These are phyloP conservation scores for Lymantria dispar DNA, from an alignment of 2,888 invertebrate genomes.

Conservation along the genomic window DNA sequence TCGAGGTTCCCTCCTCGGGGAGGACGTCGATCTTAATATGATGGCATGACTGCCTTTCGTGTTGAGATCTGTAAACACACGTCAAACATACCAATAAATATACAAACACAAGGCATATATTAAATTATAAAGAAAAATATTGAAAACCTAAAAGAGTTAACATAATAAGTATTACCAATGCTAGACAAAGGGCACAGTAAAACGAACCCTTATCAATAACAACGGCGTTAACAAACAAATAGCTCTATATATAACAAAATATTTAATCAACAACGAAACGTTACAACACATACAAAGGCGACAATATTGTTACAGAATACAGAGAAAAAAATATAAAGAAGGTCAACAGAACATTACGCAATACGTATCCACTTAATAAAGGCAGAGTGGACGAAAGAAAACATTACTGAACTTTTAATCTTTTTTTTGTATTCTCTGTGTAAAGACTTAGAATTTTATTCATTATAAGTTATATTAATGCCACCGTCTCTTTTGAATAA, in stretches of 20 bases:
- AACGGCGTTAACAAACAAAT: conserved; percentile 9
- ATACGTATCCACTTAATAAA: not conserved
- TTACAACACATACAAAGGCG: conserved; percentile 19
- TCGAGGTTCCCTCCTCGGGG: too few species aligned
- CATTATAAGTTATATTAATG: not conserved
- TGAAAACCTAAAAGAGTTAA: conserved; percentile 16
- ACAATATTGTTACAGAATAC: conserved; percentile 6
- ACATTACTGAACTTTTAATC: not conserved
- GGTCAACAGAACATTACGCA: not conserved
- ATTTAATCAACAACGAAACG: conserved; percentile 25
- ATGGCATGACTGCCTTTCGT: too few species aligned
- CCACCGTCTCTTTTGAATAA: not conserved
- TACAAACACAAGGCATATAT: too few species aligned
- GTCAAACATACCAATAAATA: too few species aligned
- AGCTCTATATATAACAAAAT: conserved; percentile 14
- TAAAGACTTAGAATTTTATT: not conserved
- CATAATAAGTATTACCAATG: conserved; percentile 17
- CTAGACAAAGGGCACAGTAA: conserved; percentile 2
- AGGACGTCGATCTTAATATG: too few species aligned
- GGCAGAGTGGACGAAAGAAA: not conserved
- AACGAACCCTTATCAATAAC: conserved; percentile 22
- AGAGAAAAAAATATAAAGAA: conserved; percentile 5
- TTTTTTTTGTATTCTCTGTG: not conserved
- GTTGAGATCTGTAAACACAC: too few species aligned
- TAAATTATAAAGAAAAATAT: not conserved